Percentiles rank a stretch among this genome's conserved stretches.
Conservation (phyloP, 1,140 invertebrate species). For the Neodiprion lecontei region DNA sequence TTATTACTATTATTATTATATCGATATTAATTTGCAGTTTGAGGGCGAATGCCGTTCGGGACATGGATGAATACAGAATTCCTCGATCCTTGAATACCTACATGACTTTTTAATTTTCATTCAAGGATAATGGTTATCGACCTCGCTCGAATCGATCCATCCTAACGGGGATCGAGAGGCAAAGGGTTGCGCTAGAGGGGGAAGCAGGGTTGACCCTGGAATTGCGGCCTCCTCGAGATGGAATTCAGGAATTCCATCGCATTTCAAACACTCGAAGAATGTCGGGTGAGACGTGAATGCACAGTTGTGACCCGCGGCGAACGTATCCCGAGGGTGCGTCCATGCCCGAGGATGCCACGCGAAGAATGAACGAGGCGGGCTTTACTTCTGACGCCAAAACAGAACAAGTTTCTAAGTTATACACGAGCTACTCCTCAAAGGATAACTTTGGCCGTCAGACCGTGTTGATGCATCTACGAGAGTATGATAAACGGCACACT, state of each 20-base stretch:
- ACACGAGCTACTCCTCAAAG: too few species aligned
- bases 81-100: too few species aligned
- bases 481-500: too few species aligned
- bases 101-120: too few species aligned
- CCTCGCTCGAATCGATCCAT: neutral
- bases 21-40: too few species aligned
- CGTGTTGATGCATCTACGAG: too few species aligned
- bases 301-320: neutral
- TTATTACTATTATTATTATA: too few species aligned
- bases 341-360: neutral
- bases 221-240: neutral
- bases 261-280: neutral
- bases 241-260: neutral
- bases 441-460: too few species aligned
- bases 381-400: neutral
- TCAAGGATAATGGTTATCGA: neutral
- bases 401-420: too few species aligned
- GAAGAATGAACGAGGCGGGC: neutral
- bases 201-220: neutral
- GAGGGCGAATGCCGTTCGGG: too few species aligned
- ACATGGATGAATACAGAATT: too few species aligned
- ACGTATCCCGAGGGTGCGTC: neutral
- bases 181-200: neutral
- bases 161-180: neutral
- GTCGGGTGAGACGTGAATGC: neutral